Evolutionary conservation across 2,113 vertebrate genomes (phyloP).

Genomic region (Pseudonaja textilis): DNA sequence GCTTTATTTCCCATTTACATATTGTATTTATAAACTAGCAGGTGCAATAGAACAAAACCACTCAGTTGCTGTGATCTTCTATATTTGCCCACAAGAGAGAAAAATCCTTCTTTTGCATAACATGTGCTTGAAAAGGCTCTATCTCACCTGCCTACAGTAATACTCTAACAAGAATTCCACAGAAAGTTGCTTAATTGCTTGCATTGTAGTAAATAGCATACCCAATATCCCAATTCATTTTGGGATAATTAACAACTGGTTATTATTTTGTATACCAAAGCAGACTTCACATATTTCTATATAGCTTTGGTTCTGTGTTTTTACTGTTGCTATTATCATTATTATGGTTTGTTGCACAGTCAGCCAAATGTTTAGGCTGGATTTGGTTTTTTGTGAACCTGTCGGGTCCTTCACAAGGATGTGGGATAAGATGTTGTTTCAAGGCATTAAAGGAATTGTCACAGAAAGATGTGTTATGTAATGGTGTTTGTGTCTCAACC

Average conservation of each 20-base stretch:
- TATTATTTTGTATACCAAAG: not conserved
- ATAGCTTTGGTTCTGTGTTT: not conserved
- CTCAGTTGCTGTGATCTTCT: not conserved
- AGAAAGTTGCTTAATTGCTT: constrained; percentile 1
- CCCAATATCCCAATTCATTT: not conserved
- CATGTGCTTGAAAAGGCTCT: not conserved
- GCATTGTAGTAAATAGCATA: not conserved
- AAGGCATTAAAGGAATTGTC: not conserved
- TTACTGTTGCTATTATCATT: not conserved
- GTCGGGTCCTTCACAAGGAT: not conserved
- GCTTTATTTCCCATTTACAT: not conserved
- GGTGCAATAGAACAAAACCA: not conserved
- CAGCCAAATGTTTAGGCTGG: not conserved
- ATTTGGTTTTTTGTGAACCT: not conserved
- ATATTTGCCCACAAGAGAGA: not conserved
- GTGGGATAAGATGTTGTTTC: not conserved
- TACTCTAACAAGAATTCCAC: not conserved
- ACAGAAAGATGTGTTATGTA: not conserved
- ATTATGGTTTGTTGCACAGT: not conserved
- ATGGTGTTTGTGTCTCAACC: not conserved
- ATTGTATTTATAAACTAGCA: not conserved
- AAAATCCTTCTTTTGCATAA: not conserved
- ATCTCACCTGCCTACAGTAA: not conserved
- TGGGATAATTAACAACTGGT: not conserved
- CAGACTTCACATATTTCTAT: not conserved